Conservation (phyloP, 1,140 invertebrate species). For the Dreissena polymorpha region DNA sequence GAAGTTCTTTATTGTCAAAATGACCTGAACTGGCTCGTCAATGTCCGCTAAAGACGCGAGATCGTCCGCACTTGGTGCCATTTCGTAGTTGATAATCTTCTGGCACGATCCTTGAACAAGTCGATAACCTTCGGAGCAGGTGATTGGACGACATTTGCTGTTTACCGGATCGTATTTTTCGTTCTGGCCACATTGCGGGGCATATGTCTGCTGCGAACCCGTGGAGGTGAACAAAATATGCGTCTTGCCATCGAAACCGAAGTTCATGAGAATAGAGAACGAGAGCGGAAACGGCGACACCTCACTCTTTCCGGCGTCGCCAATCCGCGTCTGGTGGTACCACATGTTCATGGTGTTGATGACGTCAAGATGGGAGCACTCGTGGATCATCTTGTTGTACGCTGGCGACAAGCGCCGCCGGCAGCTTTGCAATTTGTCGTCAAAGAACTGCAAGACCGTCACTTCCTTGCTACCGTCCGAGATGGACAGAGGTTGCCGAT, state of each 20-base stretch:
- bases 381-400: constrained; percentile 31
- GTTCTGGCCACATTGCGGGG: constrained; percentile 49
- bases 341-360: not conserved
- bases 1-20: constrained; percentile 61
- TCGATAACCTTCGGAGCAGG: constrained; percentile 58
- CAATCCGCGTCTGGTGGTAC: constrained; percentile 16
- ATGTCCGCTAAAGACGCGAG: constrained; percentile 36
- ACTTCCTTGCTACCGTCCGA: constrained; percentile 37
- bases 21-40: constrained; percentile 48
- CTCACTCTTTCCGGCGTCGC: not conserved
- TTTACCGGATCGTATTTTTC: constrained; percentile 78
- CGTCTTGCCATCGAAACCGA: constrained; percentile 74
- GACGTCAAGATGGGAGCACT: constrained; percentile 28
- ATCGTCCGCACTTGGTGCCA: constrained; percentile 23
- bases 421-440: constrained; percentile 11
- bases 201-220: not conserved
- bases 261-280: constrained; percentile 80
- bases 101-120: constrained; percentile 55
- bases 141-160: constrained; percentile 57
- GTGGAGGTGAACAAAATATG: constrained; percentile 79
- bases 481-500: constrained; percentile 34
- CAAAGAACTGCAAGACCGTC: constrained; percentile 34
- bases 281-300: constrained; percentile 74
- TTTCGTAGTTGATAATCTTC: constrained; percentile 19
- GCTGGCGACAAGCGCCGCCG: constrained; percentile 9